phyloP scores from a whole-genome alignment of 2,797 vertebrate species.

The Microctenopoma lineatum region DNA sequence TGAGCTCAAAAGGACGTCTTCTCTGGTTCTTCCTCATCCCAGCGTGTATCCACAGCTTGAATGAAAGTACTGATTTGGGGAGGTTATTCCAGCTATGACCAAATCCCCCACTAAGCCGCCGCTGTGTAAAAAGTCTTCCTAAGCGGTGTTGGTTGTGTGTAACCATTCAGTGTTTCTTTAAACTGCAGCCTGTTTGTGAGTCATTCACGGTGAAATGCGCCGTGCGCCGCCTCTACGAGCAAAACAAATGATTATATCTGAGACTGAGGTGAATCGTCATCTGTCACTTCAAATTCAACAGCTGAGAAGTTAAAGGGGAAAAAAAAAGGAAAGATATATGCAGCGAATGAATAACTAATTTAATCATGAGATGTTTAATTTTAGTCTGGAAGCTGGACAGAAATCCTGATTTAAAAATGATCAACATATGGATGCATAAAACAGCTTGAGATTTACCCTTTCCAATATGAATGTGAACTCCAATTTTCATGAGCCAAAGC shows the following conservation, averaged over 20 bases:
- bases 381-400: conserved; percentile 16
- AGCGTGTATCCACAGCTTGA: conserved; percentile 6
- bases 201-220: conserved; percentile 1
- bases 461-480: conserved; percentile 10
- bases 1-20: conserved; percentile 50
- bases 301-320: background rate
- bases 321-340: background rate
- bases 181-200: conserved; percentile 5
- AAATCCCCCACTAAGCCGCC: background rate
- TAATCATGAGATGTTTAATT: background rate
- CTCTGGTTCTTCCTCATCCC: conserved; percentile 22
- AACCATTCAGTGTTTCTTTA: conserved; percentile 4
- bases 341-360: background rate
- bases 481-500: conserved; percentile 15
- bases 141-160: background rate
- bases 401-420: conserved; percentile 2
- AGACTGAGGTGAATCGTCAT: conserved; percentile 21
- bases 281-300: conserved; percentile 14
- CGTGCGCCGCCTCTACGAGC: background rate
- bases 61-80: background rate
- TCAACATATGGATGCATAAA: conserved; percentile 19
- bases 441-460: conserved; percentile 25
- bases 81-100: conserved; percentile 8
- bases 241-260: conserved; percentile 17
- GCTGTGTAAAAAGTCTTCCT: background rate